Percentiles rank a stretch among this genome's conserved stretches.
Conservation (phyloP, 2,797 vertebrate genomes). For the Amphiprion clarkii region DNA sequence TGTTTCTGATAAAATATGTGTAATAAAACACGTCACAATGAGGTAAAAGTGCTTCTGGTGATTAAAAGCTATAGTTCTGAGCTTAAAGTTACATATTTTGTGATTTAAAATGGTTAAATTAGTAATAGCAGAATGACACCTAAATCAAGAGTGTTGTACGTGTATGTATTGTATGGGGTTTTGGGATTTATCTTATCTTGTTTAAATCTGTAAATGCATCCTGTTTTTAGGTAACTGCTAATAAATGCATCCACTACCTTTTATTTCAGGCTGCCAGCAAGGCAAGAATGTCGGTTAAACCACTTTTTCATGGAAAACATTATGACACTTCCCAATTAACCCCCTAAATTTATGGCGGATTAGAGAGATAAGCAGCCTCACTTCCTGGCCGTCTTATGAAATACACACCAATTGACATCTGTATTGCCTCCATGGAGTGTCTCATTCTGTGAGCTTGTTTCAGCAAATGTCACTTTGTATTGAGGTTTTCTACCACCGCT, state of each 20-base stretch:
- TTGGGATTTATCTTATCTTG: no score
- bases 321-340: not conserved
- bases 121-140: not conserved
- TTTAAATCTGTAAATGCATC: no score
- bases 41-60: slow-evolving; percentile 1
- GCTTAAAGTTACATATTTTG: not conserved
- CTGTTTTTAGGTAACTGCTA: not conserved
- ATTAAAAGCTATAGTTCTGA: not conserved
- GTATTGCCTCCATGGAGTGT: slow-evolving; percentile 53
- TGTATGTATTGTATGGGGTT: not conserved
- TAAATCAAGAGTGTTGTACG: no score
- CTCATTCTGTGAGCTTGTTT: slow-evolving; percentile 65
- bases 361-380: not conserved
- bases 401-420: slow-evolving; percentile 48
- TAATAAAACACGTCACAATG: not conserved
- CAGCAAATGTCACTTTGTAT: slow-evolving; percentile 81
- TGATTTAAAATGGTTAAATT: not conserved
- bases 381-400: slow-evolving; percentile 35
- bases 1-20: not conserved
- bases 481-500: slow-evolving; percentile 73
- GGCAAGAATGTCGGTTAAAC: not conserved
- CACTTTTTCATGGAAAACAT: not conserved
- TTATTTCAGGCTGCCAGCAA: not conserved
- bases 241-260: not conserved
- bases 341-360: not conserved